Conservation (phyloP, 2,888 invertebrate genomes). For the Dynastes grantii region DNA sequence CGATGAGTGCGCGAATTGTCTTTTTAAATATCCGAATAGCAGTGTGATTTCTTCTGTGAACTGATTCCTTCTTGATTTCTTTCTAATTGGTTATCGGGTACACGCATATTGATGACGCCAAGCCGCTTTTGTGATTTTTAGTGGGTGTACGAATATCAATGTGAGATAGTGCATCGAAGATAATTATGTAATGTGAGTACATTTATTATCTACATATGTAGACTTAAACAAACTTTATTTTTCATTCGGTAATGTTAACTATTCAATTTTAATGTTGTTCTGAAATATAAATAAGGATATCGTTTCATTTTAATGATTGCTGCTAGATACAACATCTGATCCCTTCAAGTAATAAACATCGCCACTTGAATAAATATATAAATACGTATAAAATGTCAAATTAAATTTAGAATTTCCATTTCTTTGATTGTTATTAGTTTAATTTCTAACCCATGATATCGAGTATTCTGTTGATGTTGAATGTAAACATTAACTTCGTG, state of each 20-base stretch:
- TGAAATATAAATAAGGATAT: no score
- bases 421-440: no score
- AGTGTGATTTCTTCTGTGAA: constrained; percentile 37
- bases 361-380: no score
- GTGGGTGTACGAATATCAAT: constrained; percentile 34
- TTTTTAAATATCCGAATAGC: constrained; percentile 21
- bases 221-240: not conserved
- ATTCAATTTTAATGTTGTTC: no score
- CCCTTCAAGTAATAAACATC: no score
- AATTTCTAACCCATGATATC: no score
- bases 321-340: no score
- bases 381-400: no score
- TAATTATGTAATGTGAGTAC: constrained; percentile 51
- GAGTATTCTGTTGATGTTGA: no score
- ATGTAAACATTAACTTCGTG: no score
- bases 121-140: constrained; percentile 40
- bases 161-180: constrained; percentile 38
- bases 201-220: constrained; percentile 17
- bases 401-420: no score
- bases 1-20: constrained; percentile 43
- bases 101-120: constrained; percentile 27
- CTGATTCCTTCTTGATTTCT: not conserved
- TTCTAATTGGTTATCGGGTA: constrained; percentile 4
- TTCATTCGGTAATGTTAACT: not conserved
- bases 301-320: no score